Evolutionary conservation across 30 jellyfish, hydroid and myxozoan genomes (phyloP).

Genomic region (Sanderia malayensis): DNA sequence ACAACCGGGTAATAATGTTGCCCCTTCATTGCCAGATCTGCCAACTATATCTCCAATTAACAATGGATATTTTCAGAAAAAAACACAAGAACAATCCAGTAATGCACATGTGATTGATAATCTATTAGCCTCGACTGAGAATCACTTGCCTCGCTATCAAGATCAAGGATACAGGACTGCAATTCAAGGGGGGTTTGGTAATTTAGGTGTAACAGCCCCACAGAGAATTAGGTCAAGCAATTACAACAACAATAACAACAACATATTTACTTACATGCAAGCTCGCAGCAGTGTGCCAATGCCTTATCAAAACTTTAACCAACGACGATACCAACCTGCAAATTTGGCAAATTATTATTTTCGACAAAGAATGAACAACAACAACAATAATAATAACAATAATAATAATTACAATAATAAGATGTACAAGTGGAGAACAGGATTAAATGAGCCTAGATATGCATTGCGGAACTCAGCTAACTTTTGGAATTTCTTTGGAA

Average conservation of each 20-base stretch:
- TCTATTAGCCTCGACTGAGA: slow-evolving; percentile 51
- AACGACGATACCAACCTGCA: slow-evolving; percentile 46
- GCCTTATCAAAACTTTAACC: slow-evolving; percentile 49
- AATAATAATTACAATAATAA: slow-evolving; percentile 18
- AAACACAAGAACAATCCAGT: slow-evolving; percentile 5
- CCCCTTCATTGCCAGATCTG: slow-evolving; percentile 53
- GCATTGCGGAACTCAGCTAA: slow-evolving; percentile 55
- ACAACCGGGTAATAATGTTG: slow-evolving; percentile 16
- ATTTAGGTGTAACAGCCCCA: slow-evolving; percentile 57
- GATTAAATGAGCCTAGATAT: slow-evolving; percentile 12
- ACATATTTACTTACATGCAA: slow-evolving; percentile 47
- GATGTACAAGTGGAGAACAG: slow-evolving; percentile 25
- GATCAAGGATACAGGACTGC: slow-evolving; percentile 38
- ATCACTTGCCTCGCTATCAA: slow-evolving; percentile 49
- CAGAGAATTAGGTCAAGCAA: slow-evolving; percentile 20
- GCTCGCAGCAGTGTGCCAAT: slow-evolving; percentile 47
- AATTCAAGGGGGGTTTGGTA: slow-evolving; percentile 37
- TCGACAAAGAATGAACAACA: slow-evolving; percentile 29
- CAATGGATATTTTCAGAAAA: slow-evolving; percentile 23
- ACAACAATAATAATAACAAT: no score
- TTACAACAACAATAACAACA: slow-evolving; percentile 29
- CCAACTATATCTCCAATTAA: slow-evolving; percentile 53
- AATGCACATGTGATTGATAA: slow-evolving; percentile 58
- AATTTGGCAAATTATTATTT: slow-evolving; percentile 51
- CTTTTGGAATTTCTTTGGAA: slow-evolving; percentile 91